Conservation (phyloP, 2,113 vertebrate genomes). For the Oncorhynchus tshawytscha region DNA sequence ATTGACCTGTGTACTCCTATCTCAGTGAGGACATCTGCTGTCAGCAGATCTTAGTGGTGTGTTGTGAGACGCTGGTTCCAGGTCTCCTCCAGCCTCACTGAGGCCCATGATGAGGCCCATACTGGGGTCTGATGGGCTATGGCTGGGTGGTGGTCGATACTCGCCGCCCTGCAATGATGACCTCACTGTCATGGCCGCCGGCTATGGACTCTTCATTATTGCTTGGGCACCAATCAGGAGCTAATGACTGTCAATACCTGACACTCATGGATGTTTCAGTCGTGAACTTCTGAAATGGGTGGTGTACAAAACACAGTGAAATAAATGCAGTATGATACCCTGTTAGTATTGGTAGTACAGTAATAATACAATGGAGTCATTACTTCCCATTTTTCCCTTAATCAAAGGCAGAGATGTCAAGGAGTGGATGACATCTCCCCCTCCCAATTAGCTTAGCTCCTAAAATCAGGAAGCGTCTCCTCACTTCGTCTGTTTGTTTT, state of each 20-base stretch:
- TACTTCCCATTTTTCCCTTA: constrained; percentile 63
- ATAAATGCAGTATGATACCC: no score
- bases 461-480: constrained; percentile 70
- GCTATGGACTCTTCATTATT: constrained; percentile 88
- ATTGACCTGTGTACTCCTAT: constrained; percentile 96
- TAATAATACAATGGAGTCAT: constrained; percentile 58
- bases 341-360: no score
- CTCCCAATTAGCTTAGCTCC: constrained; percentile 70
- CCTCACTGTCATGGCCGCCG: constrained; percentile 80
- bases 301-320: no score
- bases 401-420: constrained; percentile 66
- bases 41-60: constrained; percentile 97
- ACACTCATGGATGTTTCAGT: constrained; percentile 64
- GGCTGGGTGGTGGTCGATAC: constrained; percentile 96
- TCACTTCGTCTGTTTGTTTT: constrained; percentile 70
- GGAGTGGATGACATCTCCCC: constrained; percentile 60
- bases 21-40: constrained; percentile 93
- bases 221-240: constrained; percentile 71
- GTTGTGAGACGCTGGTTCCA: constrained; percentile 92
- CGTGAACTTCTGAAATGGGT: constrained; percentile 44
- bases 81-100: constrained; percentile 73
- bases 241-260: constrained; percentile 73
- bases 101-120: constrained; percentile 67
- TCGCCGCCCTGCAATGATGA: constrained; percentile 82
- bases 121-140: constrained; percentile 82